A percentile compares a stretch with the other conserved stretches of the same genome.
Evolutionary conservation across 2,888 invertebrate genomes (phyloP).

Genomic region (Geotrupes spiniger): DNA sequence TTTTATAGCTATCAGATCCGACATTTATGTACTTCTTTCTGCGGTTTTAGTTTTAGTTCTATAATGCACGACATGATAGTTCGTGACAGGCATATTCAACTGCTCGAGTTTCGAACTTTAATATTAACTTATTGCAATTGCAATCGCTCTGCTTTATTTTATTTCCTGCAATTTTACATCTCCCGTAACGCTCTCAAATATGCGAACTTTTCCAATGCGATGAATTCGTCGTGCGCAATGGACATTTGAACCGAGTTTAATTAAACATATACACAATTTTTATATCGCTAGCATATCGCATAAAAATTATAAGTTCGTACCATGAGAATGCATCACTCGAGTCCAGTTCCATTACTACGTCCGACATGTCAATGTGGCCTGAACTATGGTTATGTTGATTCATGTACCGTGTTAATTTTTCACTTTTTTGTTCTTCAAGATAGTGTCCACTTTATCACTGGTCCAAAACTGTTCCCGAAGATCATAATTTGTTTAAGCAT

Average conservation of each 20-base stretch:
- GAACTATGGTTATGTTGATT: too few species aligned
- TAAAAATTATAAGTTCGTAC: too few species aligned
- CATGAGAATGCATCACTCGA: too few species aligned
- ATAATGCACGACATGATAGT: slow-evolving; percentile 39
- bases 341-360: too few species aligned
- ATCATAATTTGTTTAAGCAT: too few species aligned
- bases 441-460: too few species aligned
- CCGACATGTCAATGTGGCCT: too few species aligned
- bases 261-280: neutral
- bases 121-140: slow-evolving; percentile 37
- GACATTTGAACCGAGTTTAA: neutral
- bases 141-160: slow-evolving; percentile 12
- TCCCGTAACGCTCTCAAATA: neutral
- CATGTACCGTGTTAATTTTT: too few species aligned
- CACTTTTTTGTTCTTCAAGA: too few species aligned
- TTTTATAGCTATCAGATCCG: slow-evolving; percentile 38
- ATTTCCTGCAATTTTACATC: slow-evolving; percentile 10
- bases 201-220: neutral
- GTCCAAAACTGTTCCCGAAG: too few species aligned
- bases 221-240: neutral
- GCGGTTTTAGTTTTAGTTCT: slow-evolving; percentile 38
- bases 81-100: slow-evolving; percentile 37
- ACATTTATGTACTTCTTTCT: slow-evolving; percentile 39
- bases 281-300: too few species aligned
- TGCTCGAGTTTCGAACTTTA: slow-evolving; percentile 30